Conservation (phyloP, 2,888 invertebrate genomes). For the Drosophila rellima region DNA sequence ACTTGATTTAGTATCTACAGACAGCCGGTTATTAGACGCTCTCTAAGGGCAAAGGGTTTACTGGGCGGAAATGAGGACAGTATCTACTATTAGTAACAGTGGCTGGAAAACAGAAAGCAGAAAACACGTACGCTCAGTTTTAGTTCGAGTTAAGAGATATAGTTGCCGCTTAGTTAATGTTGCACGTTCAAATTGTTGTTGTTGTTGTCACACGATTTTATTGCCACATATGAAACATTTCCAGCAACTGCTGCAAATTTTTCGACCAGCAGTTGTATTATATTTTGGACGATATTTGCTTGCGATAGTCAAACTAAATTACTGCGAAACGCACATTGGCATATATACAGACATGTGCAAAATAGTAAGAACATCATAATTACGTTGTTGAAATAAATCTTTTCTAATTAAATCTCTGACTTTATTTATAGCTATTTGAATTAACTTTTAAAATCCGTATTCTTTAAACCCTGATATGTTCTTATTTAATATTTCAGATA, state of each 20-base stretch:
- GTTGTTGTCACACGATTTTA: conserved; percentile 61
- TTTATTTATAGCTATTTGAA: too few relatives aligned
- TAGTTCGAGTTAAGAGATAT: conserved; percentile 70
- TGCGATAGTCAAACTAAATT: conserved; percentile 37
- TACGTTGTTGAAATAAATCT: too few relatives aligned
- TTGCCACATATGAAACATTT: conserved; percentile 54
- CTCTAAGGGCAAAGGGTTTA: conserved; percentile 55
- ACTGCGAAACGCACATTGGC: conserved; percentile 2
- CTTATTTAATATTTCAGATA: too few relatives aligned
- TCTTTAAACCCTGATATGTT: too few relatives aligned
- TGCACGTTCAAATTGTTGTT: conserved; percentile 36
- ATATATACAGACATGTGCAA: too few relatives aligned
- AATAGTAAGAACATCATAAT: too few relatives aligned
- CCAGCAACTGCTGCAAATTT: conserved; percentile 59
- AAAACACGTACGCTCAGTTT: conserved; percentile 73
- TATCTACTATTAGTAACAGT: conserved; percentile 56
- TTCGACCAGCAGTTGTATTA: conserved; percentile 33
- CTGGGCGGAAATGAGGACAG: conserved; percentile 54
- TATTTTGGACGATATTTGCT: conserved; percentile 17
- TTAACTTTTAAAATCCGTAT: too few relatives aligned
- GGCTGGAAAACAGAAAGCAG: conserved; percentile 29
- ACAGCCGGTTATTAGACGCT: conserved; percentile 76
- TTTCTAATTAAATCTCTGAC: too few relatives aligned
- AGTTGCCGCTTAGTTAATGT: conserved; percentile 68
- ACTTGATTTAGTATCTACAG: conserved; percentile 83